Evolutionary conservation across 2,113 vertebrate species (phyloP).

Genomic region (Dendrocopos noguchii): DNA sequence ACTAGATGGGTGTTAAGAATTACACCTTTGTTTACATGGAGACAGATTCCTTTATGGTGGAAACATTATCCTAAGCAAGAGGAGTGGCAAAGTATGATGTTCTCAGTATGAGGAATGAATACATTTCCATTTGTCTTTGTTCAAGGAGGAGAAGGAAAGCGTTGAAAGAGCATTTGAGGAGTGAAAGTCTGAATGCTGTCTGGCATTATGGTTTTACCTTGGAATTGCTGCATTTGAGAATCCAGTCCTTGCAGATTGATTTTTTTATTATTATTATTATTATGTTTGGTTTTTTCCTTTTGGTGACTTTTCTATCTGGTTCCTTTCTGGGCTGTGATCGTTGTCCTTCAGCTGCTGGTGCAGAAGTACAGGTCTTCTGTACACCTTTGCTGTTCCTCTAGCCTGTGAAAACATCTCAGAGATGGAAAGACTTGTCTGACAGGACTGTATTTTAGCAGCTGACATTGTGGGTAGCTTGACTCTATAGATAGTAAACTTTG

Average conservation of each 20-base stretch:
- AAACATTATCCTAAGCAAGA: neutral
- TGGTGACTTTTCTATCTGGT: neutral
- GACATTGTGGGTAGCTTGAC: neutral
- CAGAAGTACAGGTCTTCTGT: neutral
- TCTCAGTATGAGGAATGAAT: neutral
- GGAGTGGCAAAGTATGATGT: neutral
- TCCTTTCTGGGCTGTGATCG: fast-evolving
- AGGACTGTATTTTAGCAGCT: neutral
- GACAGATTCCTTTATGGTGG: neutral
- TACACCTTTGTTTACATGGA: neutral
- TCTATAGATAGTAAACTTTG: neutral
- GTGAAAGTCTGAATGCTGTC: neutral
- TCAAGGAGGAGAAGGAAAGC: neutral
- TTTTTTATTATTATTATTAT: too few species aligned
- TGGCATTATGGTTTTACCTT: neutral
- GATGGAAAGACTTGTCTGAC: neutral
- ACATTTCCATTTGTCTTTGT: neutral
- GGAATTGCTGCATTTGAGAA: neutral
- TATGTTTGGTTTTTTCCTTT: neutral
- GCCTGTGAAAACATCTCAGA: neutral
- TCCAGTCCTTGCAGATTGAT: neutral
- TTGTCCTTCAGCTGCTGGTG: neutral
- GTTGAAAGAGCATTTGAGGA: neutral
- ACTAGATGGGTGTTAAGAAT: neutral
- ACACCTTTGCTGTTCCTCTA: neutral